A percentile compares a stretch with the other conserved stretches of the same genome.
Evolutionary conservation across 1,140 invertebrate genomes (phyloP).

Genomic region (Calosoma granatense): DNA sequence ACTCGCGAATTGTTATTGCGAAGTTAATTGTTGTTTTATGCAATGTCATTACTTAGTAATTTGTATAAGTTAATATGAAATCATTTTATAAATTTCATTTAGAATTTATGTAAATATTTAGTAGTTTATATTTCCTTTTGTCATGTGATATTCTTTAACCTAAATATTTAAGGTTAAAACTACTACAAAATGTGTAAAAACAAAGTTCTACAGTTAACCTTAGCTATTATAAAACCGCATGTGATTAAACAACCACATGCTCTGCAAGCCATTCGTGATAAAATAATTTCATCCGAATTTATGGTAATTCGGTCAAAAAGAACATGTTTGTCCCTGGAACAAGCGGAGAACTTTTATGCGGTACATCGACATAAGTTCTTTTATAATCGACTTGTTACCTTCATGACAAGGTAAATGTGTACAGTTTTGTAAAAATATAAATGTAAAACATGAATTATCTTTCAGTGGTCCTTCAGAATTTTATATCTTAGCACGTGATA

Average conservation of each 20-base stretch:
- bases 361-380: slow-evolving; percentile 83
- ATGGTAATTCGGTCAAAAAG: slow-evolving; percentile 61
- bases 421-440: slow-evolving; percentile 7
- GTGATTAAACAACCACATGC: slow-evolving; percentile 56
- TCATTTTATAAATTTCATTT: too few species aligned
- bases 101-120: too few species aligned
- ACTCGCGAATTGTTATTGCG: too few species aligned
- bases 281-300: slow-evolving; percentile 63
- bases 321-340: slow-evolving; percentile 45
- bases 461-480: slow-evolving; percentile 71
- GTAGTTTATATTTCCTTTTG: too few species aligned
- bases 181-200: background rate
- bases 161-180: background rate
- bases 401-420: slow-evolving; percentile 64
- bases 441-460: slow-evolving; percentile 16
- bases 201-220: slow-evolving; percentile 41
- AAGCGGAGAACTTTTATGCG: slow-evolving; percentile 68
- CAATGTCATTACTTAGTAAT: too few species aligned
- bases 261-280: slow-evolving; percentile 51
- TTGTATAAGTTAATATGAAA: too few species aligned
- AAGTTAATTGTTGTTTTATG: too few species aligned
- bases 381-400: slow-evolving; percentile 73
- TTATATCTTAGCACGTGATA: slow-evolving; percentile 61
- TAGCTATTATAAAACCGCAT: slow-evolving; percentile 68
- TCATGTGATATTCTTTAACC: too few species aligned